phyloP scores from a whole-genome alignment of 2,113 vertebrate genomes.

The Cyprinodon brontotheroides region DNA sequence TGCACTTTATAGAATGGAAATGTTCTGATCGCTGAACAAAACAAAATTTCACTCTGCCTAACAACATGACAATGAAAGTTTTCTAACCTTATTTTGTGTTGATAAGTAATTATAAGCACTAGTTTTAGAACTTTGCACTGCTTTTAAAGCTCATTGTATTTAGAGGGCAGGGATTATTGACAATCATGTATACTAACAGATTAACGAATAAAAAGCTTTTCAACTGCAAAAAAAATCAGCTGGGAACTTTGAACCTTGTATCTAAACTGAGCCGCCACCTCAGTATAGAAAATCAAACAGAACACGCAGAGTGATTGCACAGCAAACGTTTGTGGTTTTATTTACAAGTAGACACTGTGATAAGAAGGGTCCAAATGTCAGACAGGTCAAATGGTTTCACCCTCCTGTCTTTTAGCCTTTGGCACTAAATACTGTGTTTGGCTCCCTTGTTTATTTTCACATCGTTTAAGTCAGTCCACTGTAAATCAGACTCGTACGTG shows the following conservation, averaged over 20 bases:
- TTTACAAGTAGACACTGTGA: slow-evolving; percentile 37
- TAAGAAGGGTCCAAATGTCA: slow-evolving; percentile 17
- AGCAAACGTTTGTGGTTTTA: slow-evolving; percentile 10
- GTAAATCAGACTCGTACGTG: slow-evolving; percentile 50
- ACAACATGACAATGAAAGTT: too few species aligned
- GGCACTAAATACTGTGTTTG: slow-evolving; percentile 10
- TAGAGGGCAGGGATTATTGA: too few species aligned
- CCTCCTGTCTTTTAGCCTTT: slow-evolving; percentile 11
- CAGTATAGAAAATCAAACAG: slow-evolving; percentile 23
- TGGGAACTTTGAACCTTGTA: slow-evolving; percentile 30
- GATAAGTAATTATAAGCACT: too few species aligned
- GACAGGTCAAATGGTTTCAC: slow-evolving; percentile 8
- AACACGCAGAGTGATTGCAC: slow-evolving; percentile 5
- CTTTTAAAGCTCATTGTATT: too few species aligned
- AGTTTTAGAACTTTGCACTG: too few species aligned
- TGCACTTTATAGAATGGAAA: too few species aligned
- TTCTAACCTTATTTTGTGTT: too few species aligned
- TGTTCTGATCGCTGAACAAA: too few species aligned
- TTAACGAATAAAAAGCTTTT: too few species aligned
- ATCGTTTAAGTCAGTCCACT: slow-evolving; percentile 32
- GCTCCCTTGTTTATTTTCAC: slow-evolving; percentile 67
- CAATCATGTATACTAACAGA: too few species aligned
- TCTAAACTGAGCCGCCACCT: not conserved
- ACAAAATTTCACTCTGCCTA: too few species aligned
- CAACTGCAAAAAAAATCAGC: not conserved